Percentiles rank a stretch among this genome's conserved stretches.
phyloP scores from a whole-genome alignment of 2,113 vertebrate genomes.

The Micronycteris hirsuta region DNA sequence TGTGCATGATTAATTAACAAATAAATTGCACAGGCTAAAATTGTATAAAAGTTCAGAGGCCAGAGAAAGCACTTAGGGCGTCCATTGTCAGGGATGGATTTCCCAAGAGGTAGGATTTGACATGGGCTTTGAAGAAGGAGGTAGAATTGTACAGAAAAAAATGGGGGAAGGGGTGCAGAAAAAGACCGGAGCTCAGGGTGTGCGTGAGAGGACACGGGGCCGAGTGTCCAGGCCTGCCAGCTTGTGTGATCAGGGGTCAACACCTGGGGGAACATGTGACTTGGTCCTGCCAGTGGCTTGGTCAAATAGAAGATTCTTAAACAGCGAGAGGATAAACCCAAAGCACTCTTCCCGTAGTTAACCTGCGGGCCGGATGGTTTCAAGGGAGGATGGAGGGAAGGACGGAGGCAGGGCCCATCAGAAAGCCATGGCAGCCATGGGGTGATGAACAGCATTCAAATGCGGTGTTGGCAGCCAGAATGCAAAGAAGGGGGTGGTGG shows the following conservation, averaged over 20 bases:
- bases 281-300: background rate
- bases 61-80: background rate
- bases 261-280: background rate
- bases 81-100: background rate
- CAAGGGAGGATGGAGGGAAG: background rate
- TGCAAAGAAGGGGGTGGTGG: rapidly evolving
- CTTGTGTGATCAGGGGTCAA: rapidly evolving
- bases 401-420: background rate
- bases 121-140: background rate
- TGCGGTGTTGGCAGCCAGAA: background rate
- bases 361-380: background rate
- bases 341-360: background rate
- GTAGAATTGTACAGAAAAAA: background rate
- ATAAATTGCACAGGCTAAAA: background rate
- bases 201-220: rapidly evolving
- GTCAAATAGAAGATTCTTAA: background rate
- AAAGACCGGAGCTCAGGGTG: background rate
- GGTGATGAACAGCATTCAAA: rapidly evolving
- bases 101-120: background rate
- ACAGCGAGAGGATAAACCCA: rapidly evolving
- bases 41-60: background rate
- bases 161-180: background rate
- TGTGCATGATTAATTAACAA: slow-evolving; percentile 17
- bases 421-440: rapidly evolving
- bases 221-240: rapidly evolving